Conservation (phyloP, 2,888 invertebrate species). For the Luperina nickerlii region DNA sequence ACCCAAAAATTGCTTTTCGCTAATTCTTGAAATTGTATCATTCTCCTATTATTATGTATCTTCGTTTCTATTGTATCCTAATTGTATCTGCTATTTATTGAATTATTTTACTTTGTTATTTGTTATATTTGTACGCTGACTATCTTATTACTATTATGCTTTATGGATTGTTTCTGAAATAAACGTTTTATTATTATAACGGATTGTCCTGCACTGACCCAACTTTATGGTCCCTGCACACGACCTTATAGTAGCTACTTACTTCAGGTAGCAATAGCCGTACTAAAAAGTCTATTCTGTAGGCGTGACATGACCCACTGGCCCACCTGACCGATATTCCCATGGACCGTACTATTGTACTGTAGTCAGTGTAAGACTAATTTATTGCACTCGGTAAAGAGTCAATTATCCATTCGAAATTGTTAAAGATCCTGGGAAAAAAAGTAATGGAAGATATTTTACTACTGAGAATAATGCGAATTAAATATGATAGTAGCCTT, state of each 20-base stretch:
- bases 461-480: no score
- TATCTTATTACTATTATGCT: no score
- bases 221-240: slow-evolving; percentile 34
- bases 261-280: slow-evolving; percentile 71
- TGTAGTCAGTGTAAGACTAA: slow-evolving; percentile 62
- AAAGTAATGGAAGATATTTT: not conserved
- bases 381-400: slow-evolving; percentile 71
- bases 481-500: not conserved
- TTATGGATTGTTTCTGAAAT: no score
- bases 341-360: slow-evolving; percentile 62
- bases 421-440: not conserved
- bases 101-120: no score
- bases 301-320: slow-evolving; percentile 78
- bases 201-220: slow-evolving; percentile 16
- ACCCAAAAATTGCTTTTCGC: not conserved
- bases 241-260: slow-evolving; percentile 13
- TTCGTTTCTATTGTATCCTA: no score
- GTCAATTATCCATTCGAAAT: slow-evolving; percentile 47
- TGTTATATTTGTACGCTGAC: no score
- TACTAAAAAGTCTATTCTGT: slow-evolving; percentile 63
- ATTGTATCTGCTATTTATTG: no score
- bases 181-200: no score
- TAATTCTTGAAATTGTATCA: not conserved
- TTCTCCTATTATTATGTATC: no score
- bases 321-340: slow-evolving; percentile 79